These are phyloP conservation scores for Nyleta sp. DNA, from an alignment of 2,888 invertebrate species.

Conservation along the genomic window DNA sequence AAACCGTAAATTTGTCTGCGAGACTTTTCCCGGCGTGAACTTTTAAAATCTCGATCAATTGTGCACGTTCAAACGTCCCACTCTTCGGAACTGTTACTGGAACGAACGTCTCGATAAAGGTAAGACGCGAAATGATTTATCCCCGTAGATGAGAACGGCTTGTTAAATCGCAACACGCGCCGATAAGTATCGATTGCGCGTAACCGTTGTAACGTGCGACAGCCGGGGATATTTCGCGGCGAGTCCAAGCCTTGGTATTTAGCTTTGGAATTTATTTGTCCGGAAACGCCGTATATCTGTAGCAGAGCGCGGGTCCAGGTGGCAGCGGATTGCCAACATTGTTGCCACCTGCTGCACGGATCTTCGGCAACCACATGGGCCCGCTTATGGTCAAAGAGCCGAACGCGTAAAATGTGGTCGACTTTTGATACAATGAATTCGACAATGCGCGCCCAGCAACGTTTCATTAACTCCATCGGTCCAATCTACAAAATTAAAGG, in stretches of 20 bases:
- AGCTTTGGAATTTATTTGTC: slow-evolving; percentile 59
- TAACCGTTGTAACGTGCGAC: slow-evolving; percentile 18
- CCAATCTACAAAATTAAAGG: slow-evolving; percentile 1
- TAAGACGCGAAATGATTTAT: slow-evolving; percentile 36
- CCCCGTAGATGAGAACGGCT: slow-evolving; percentile 6
- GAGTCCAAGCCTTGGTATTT: slow-evolving; percentile 30
- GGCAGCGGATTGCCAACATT: slow-evolving; percentile 56
- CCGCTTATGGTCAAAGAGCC: slow-evolving; percentile 40
- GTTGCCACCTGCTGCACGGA: slow-evolving; percentile 62
- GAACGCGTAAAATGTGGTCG: slow-evolving; percentile 35
- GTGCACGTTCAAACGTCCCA: background rate
- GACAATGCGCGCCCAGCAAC: slow-evolving; percentile 8
- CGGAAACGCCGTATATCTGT: slow-evolving; percentile 54
- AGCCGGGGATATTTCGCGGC: slow-evolving; percentile 18
- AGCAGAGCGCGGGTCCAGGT: slow-evolving; percentile 49
- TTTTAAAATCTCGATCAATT: background rate
- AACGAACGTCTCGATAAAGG: slow-evolving; percentile 20
- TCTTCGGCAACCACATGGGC: slow-evolving; percentile 62
- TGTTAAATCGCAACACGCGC: slow-evolving; percentile 30
- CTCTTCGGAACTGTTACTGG: slow-evolving; percentile 2
- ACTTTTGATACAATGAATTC: slow-evolving; percentile 37
- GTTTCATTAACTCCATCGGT: slow-evolving; percentile 42
- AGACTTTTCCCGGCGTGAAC: background rate
- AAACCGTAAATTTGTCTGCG: too few relatives aligned
- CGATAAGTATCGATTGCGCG: slow-evolving; percentile 39